Conservation (phyloP, 2,113 vertebrate genomes). For the Hemicordylus capensis region DNA sequence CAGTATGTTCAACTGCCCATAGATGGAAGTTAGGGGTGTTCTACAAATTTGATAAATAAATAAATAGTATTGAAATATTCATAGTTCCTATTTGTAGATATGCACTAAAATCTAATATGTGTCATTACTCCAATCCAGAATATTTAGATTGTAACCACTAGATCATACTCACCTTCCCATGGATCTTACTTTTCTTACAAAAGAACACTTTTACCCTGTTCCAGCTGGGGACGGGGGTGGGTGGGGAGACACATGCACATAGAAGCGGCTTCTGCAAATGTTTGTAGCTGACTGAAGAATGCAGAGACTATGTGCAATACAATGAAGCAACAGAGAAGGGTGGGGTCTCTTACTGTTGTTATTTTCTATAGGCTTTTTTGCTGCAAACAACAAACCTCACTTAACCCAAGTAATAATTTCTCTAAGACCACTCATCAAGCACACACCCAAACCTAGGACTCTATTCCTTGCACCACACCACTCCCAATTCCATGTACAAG, state of each 20-base stretch:
- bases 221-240: not conserved
- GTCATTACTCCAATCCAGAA: not conserved
- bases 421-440: not conserved
- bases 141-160: not conserved
- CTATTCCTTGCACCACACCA: not conserved
- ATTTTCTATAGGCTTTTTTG: not conserved
- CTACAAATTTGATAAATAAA: too few relatives aligned
- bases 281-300: not conserved
- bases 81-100: too few relatives aligned
- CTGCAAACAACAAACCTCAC: not conserved
- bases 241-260: not conserved
- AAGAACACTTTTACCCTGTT: not conserved
- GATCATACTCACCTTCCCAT: not conserved
- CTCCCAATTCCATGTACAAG: not conserved
- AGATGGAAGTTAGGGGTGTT: too few relatives aligned
- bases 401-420: too few relatives aligned
- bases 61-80: too few relatives aligned
- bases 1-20: too few relatives aligned
- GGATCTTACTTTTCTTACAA: not conserved
- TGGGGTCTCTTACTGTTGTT: not conserved
- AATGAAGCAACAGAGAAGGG: too few relatives aligned
- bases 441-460: not conserved
- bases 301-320: not conserved
- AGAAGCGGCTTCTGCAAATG: not conserved
- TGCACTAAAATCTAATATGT: not conserved